phyloP scores from a whole-genome alignment of 2,797 vertebrate species.

The Mormyrops attenuatus region DNA sequence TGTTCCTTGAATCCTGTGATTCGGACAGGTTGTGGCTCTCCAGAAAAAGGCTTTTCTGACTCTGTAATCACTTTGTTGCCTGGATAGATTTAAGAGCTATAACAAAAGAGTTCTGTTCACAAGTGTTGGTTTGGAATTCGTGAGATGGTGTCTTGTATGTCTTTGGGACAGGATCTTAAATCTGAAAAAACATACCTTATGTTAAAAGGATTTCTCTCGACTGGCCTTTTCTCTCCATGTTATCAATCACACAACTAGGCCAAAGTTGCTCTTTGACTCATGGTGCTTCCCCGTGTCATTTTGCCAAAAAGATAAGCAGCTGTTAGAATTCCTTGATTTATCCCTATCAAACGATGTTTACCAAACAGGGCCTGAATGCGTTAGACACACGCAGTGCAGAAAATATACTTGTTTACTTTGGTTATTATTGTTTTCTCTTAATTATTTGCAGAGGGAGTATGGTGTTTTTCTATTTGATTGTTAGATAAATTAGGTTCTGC shows the following conservation, averaged over 20 bases:
- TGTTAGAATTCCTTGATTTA: background rate
- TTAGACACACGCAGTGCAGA: background rate
- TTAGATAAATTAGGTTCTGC: constrained; percentile 13
- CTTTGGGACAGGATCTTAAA: background rate
- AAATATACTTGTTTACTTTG: background rate
- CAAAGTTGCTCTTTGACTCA: background rate
- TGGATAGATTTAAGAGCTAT: background rate
- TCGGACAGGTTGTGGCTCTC: background rate
- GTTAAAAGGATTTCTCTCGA: background rate
- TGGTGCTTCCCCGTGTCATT: background rate
- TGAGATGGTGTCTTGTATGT: background rate
- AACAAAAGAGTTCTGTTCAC: background rate
- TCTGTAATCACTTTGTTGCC: background rate
- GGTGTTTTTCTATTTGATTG: background rate
- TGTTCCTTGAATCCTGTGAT: background rate
- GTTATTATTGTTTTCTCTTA: background rate
- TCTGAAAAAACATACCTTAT: background rate
- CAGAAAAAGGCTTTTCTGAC: background rate
- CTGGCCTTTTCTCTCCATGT: background rate
- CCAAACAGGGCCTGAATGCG: background rate
- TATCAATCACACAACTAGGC: background rate
- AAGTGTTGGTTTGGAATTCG: background rate
- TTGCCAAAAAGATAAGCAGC: background rate
- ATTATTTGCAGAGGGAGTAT: background rate
- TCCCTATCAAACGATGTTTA: background rate